These are phyloP conservation scores for Leucoraja ocellata DNA, from an alignment of 2,797 vertebrate species.

Conservation along the genomic window DNA sequence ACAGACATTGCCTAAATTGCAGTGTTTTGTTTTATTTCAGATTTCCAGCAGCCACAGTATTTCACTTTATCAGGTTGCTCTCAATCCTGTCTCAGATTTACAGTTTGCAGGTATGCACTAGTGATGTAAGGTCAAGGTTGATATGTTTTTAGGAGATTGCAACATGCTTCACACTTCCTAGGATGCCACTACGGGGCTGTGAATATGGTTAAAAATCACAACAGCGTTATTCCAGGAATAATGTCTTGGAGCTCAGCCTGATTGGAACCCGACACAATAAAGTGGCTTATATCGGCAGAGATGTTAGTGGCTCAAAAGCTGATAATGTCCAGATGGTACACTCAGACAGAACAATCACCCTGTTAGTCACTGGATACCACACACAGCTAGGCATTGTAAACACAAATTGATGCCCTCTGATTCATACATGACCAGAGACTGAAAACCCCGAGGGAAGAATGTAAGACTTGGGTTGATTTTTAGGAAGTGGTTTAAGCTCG, in stretches of 20 bases:
- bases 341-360: slow-evolving; percentile 19
- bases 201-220: neutral
- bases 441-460: slow-evolving; percentile 1
- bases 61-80: neutral
- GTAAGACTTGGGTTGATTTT: neutral
- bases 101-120: neutral
- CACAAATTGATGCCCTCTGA: slow-evolving; percentile 21
- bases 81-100: neutral
- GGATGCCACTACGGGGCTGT: neutral
- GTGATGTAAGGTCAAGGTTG: neutral
- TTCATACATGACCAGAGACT: slow-evolving; percentile 21
- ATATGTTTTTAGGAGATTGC: neutral
- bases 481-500: slow-evolving; percentile 1
- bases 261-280: neutral
- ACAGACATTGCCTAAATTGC: no score
- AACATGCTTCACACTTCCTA: neutral
- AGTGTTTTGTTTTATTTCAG: no score
- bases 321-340: slow-evolving; percentile 24
- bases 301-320: neutral
- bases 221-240: neutral
- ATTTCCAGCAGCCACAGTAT: no score
- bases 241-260: slow-evolving; percentile 15
- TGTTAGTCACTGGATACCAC: slow-evolving; percentile 1
- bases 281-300: slow-evolving; percentile 8
- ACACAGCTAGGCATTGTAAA: neutral